Evolutionary conservation across 2,797 vertebrate genomes (phyloP).

Genomic region (Sebastiscus tertius): DNA sequence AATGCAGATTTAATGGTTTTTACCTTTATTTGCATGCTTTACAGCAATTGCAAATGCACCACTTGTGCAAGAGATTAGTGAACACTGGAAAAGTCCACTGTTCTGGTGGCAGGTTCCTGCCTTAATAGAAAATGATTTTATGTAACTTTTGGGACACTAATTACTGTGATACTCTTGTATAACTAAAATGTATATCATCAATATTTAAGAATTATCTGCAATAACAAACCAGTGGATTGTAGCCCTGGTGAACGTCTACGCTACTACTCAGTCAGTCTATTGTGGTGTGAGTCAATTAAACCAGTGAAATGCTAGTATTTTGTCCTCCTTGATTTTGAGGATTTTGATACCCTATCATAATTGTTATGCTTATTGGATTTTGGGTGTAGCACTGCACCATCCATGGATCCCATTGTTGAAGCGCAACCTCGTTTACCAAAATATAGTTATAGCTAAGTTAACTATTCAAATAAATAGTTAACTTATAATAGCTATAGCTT

Average conservation of each 20-base stretch:
- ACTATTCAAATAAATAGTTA: background rate
- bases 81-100: background rate
- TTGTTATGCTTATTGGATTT: too few relatives aligned
- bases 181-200: background rate
- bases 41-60: background rate
- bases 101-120: background rate
- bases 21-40: background rate
- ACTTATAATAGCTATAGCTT: background rate
- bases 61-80: background rate
- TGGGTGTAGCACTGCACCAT: too few relatives aligned
- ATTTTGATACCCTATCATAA: too few relatives aligned
- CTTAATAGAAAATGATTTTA: background rate
- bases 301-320: too few relatives aligned
- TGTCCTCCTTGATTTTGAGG: too few relatives aligned
- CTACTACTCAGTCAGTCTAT: background rate
- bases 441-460: background rate
- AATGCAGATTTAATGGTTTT: background rate
- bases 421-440: too few relatives aligned
- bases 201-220: background rate
- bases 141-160: background rate
- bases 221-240: background rate
- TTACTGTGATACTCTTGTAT: background rate
- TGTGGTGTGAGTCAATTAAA: too few relatives aligned
- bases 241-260: background rate
- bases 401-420: too few relatives aligned